These are phyloP conservation scores for Agapornis roseicollis DNA, from an alignment of 2,113 vertebrate species.

Conservation along the genomic window DNA sequence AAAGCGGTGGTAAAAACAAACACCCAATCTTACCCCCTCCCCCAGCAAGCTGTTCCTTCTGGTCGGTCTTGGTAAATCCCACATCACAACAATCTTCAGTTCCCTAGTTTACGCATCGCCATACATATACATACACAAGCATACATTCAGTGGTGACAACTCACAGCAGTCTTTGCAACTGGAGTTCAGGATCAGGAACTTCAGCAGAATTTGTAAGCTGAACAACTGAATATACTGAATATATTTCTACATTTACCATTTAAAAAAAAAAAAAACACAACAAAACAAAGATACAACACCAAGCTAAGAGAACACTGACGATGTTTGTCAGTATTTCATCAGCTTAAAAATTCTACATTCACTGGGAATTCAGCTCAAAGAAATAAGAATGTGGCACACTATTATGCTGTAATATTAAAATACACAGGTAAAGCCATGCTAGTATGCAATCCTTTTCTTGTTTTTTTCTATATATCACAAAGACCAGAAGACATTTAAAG, in stretches of 20 bases:
- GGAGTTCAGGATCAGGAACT: not conserved
- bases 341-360: not conserved
- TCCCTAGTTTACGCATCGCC: not conserved
- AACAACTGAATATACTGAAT: not conserved
- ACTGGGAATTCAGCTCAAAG: not conserved
- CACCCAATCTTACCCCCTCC: not conserved
- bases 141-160: not conserved
- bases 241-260: not conserved
- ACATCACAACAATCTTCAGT: not conserved
- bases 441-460: not conserved
- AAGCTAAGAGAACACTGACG: not conserved
- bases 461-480: not conserved
- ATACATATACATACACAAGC: too few species aligned
- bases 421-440: not conserved
- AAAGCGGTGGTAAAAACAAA: not conserved
- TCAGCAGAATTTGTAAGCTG: not conserved
- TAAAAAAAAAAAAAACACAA: not conserved
- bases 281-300: not conserved
- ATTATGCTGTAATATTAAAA: not conserved
- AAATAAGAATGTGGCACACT: not conserved
- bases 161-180: not conserved
- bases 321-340: not conserved
- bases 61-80: not conserved
- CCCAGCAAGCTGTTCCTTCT: not conserved
- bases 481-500: not conserved